Evolutionary conservation across 2,113 vertebrate species (phyloP).

Genomic region (Chaetops frenatus): DNA sequence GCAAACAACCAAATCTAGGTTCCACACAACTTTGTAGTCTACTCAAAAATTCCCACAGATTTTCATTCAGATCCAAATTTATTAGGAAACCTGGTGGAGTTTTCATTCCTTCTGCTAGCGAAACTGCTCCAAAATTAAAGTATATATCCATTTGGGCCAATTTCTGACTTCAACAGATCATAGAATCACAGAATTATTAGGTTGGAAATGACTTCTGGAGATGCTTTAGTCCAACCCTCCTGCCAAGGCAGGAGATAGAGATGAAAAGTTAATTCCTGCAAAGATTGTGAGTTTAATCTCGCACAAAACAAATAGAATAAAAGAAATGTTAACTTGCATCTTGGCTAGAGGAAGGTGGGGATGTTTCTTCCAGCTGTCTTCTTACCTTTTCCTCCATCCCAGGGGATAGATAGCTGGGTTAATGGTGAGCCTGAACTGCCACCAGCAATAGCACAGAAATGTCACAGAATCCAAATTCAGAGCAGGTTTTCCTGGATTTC

Average conservation of each 20-base stretch:
- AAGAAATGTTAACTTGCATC: accelerated
- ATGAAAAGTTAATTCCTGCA: background rate
- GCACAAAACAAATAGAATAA: background rate
- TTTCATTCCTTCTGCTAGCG: background rate
- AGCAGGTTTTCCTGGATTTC: background rate
- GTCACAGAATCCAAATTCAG: background rate
- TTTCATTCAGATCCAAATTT: background rate
- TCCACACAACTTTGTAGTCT: background rate
- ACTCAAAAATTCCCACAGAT: background rate
- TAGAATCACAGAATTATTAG: background rate
- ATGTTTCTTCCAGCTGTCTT: background rate
- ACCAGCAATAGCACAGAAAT: background rate
- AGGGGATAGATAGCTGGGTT: background rate
- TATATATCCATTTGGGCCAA: background rate
- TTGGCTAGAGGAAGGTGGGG: background rate
- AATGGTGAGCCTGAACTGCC: background rate
- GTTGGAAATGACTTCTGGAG: background rate
- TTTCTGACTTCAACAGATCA: background rate
- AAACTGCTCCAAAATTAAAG: background rate
- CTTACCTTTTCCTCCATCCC: background rate
- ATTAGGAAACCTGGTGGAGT: background rate
- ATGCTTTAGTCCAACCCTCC: no score
- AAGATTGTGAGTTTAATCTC: background rate
- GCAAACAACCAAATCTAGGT: background rate
- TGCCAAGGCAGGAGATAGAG: background rate